Evolutionary conservation across 2,888 invertebrate genomes (phyloP).

Genomic region (Octodonta nipae): DNA sequence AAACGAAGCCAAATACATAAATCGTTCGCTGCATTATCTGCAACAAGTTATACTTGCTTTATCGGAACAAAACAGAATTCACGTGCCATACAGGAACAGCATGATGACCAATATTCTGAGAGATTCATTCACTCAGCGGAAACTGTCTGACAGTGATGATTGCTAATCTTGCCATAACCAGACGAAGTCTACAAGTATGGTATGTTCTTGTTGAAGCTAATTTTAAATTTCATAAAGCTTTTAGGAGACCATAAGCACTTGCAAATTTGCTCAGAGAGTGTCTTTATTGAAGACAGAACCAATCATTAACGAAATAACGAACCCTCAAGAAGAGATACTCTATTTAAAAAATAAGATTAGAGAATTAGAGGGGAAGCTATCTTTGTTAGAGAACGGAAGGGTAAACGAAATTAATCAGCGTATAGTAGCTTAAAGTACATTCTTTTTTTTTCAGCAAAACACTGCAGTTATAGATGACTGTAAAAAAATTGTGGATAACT

Average conservation of each 20-base stretch:
- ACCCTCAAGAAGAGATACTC: slow-evolving; percentile 35
- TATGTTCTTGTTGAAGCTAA: slow-evolving; percentile 4
- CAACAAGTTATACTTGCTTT: slow-evolving; percentile 39
- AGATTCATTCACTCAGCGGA: slow-evolving; percentile 40
- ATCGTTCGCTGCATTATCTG: slow-evolving; percentile 42
- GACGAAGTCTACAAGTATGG: slow-evolving; percentile 20
- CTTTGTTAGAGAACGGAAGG: too few species aligned
- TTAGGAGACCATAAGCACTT: slow-evolving; percentile 42
- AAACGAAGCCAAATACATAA: slow-evolving; percentile 41
- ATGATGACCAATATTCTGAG: slow-evolving; percentile 40
- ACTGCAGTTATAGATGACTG: slow-evolving; percentile 5
- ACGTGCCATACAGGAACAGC: slow-evolving; percentile 40
- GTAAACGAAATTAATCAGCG: too few species aligned
- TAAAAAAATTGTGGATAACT: too few species aligned
- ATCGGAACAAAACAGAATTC: slow-evolving; percentile 28
- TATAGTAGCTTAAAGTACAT: too few species aligned
- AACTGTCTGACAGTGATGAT: slow-evolving; percentile 43
- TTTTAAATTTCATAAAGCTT: neutral
- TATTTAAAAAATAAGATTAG: slow-evolving; percentile 34
- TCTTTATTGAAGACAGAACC: slow-evolving; percentile 38
- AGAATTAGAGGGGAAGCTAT: slow-evolving; percentile 20
- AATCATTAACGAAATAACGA: slow-evolving; percentile 32
- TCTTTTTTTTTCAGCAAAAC: too few species aligned
- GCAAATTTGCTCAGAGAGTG: slow-evolving; percentile 42
- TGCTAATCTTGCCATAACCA: slow-evolving; percentile 28